Conservation (phyloP, 1,140 invertebrate species). For the Mya arenaria region DNA sequence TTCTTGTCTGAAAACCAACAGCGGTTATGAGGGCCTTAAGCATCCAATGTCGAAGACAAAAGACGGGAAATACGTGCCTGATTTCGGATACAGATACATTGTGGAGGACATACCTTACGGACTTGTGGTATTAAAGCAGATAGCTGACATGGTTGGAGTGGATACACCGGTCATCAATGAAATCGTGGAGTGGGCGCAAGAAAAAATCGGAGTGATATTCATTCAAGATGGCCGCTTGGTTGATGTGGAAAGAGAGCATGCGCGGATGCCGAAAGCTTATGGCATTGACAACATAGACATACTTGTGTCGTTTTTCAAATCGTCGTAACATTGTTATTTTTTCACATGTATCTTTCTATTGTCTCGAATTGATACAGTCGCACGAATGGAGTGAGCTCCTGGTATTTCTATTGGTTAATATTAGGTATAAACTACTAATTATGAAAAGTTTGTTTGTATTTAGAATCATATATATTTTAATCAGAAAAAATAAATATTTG, state of each 20-base stretch:
- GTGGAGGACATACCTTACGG: constrained; percentile 72
- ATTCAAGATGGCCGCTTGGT: constrained; percentile 67
- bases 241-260: constrained; percentile 66
- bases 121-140: constrained; percentile 67
- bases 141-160: constrained; percentile 64
- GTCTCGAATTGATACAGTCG: not conserved
- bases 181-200: constrained; percentile 71
- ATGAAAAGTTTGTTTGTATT: no score
- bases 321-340: no score
- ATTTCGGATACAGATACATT: constrained; percentile 66
- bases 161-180: constrained; percentile 64
- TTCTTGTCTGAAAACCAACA: constrained; percentile 65
- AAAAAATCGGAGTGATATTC: constrained; percentile 70
- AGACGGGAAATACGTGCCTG: constrained; percentile 63
- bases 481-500: no score
- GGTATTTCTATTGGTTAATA: no score
- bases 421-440: no score
- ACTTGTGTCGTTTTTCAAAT: constrained; percentile 40
- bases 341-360: no score
- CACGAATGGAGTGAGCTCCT: no score
- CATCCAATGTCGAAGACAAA: constrained; percentile 67
- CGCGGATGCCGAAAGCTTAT: constrained; percentile 70
- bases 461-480: no score
- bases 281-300: constrained; percentile 66
- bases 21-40: constrained; percentile 62